A percentile compares a stretch with the other conserved stretches of the same genome.
phyloP scores from a whole-genome alignment of 2,797 vertebrate species.

The Notolepis coatsorum region DNA sequence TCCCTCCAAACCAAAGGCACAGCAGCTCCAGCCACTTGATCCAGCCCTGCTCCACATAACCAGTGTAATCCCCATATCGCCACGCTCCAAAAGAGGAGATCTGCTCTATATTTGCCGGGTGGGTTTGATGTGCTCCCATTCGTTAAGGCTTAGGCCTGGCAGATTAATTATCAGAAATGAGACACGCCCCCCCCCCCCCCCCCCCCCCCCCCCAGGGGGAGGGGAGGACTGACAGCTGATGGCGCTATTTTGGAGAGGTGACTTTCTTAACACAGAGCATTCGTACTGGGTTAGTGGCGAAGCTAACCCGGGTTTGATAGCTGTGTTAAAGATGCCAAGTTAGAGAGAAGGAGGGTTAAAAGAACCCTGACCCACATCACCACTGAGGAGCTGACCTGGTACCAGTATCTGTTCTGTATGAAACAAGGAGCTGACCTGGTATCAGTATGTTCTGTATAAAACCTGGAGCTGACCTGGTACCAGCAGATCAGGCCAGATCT shows the following conservation, averaged over 20 bases:
- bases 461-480: too few species aligned
- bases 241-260: slow-evolving; percentile 52
- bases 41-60: slow-evolving; percentile 81
- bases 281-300: too few species aligned
- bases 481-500: too few species aligned
- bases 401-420: too few species aligned
- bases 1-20: slow-evolving; percentile 62
- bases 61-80: slow-evolving; percentile 82
- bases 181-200: too few species aligned
- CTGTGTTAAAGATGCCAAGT: too few species aligned
- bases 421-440: too few species aligned
- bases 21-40: slow-evolving; percentile 71
- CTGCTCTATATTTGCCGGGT: slow-evolving; percentile 82
- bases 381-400: too few species aligned
- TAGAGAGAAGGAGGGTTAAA: too few species aligned
- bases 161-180: slow-evolving; percentile 82
- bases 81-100: slow-evolving; percentile 78
- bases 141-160: slow-evolving; percentile 71
- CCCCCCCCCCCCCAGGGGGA: slow-evolving; percentile 57
- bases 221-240: slow-evolving; percentile 58
- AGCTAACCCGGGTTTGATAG: too few species aligned
- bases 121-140: slow-evolving; percentile 80
- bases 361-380: too few species aligned
- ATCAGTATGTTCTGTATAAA: too few species aligned
- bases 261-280: slow-evolving; percentile 44